Evolutionary conservation across 1,140 invertebrate genomes (phyloP), one percentile per base, ranked within the genome.

Genomic region (Mizuhopecten yessoensis): DNA sequence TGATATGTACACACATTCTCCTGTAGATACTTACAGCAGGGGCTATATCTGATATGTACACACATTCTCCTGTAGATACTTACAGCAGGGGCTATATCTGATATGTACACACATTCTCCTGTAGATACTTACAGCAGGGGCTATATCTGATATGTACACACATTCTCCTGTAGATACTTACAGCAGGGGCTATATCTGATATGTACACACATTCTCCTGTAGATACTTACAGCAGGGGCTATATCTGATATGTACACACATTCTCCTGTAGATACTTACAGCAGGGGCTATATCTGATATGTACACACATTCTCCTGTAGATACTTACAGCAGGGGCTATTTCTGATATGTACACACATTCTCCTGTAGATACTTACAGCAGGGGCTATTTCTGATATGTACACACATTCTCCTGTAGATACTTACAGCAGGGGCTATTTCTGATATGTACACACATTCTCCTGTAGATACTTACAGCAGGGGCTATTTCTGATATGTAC

Each of bases 401-500:
- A 39, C 5, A 39, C 36, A 39, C 5, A 39, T 13, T 7, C 36
- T 7, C 36, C 13, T 39, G 13, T 39, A n/a, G n/a, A 45, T 91
- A 94, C 95, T 94, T 57, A 57, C 45, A 57, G 45, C 45, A 3
- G 96, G 96, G 0, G 97, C 96, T 87, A 97, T 96, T 93, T 97
- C 97, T 17, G 97, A 96, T 93, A 97, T 89, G 23, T 89, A 34
- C 3, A n/a, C 11, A 39, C 36, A 39, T 23, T 15, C 9, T 49
- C 23, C 0, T 34, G 33, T 34, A 11, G 13, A 45, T 91, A 94
- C 95, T 94, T 57, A 57, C 45, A 57, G 45, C 45, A 23, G 96
- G 96, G 0, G 97, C 96, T 87, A 97, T 96, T 93, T 97, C 97
- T 17, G 97, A 96, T 93, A 49, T 89, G 20, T 75, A n/a, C 0